These are phyloP conservation scores for Gortyna flavago DNA, from an alignment of 2,888 invertebrate species.

Conservation along the genomic window DNA sequence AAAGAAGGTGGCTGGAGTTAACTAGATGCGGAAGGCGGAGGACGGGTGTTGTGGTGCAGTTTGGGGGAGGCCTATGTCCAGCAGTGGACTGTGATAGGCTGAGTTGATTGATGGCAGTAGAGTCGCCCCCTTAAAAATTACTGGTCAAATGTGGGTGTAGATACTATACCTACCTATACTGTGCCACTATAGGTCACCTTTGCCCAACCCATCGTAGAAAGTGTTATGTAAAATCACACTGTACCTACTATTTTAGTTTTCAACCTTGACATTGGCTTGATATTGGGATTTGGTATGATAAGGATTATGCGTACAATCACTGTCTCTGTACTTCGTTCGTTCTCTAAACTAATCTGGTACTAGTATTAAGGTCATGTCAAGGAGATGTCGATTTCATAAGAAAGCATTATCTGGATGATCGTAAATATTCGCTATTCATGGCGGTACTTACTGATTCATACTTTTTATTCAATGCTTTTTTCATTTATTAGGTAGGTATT, in stretches of 20 bases:
- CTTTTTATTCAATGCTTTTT: neutral
- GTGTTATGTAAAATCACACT: neutral
- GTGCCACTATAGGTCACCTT: neutral
- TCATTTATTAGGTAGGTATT: neutral
- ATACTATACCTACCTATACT: too few species aligned
- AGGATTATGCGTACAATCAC: slow-evolving; percentile 20
- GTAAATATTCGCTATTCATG: neutral
- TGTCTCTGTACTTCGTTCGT: neutral
- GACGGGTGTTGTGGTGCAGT: too few species aligned
- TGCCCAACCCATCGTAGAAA: neutral
- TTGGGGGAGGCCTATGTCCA: too few species aligned
- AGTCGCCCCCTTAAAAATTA: neutral
- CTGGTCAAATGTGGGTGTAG: neutral
- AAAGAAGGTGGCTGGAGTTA: too few species aligned
- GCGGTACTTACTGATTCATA: neutral
- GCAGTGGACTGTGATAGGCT: too few species aligned
- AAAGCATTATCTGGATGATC: neutral
- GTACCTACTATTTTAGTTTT: neutral
- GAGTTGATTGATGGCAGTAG: too few species aligned
- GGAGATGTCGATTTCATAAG: neutral
- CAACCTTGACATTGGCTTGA: neutral
- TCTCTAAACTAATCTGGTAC: neutral
- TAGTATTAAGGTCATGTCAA: neutral
- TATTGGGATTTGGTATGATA: slow-evolving; percentile 1
- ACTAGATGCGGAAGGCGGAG: too few species aligned